Evolutionary conservation across 2,888 invertebrate genomes (phyloP), one percentile per base, ranked within the genome.

Genomic region (Andrena marginata): DNA sequence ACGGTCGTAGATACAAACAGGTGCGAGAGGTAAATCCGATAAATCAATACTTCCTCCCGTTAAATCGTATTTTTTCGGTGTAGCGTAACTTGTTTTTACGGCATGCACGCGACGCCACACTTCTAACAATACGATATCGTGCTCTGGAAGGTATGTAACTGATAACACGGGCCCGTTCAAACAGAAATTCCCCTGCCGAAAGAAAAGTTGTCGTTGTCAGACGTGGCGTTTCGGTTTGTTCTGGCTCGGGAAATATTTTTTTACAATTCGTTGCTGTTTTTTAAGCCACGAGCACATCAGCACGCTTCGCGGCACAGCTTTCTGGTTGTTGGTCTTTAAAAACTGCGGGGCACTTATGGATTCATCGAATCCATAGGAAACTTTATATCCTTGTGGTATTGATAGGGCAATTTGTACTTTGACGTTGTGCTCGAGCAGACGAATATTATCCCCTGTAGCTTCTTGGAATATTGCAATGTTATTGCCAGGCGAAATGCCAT

Each of bases 21-120:
- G 23, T 59, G 60, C 5, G 31, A 60, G 31, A 60, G 60, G 62
- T 72, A 62, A 71, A 72, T 77, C 77, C 72, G 72, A 82, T 75
- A 79, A 82, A 82, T 70, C 74, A 74, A 82, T 82, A 75, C 72
- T 76, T 60, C 68, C 76, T 76, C 64, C 71, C 56, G 51, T 49
- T 73, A 65, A 83, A 77, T 83, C 83, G 65, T 73, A 67, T 64
- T 65, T 83, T 73, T 81, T 42, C 59, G 31, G 62, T 20, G 51
- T 8, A 51, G 54, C 67, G 67, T 68, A 68, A 65, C 68, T 63
- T 63, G 74, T 79, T 82, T 65, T 54, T 65, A 59, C 54, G 35
- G 62, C 6, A 26, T 54, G 23, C 23, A 48, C 64, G n/a, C 26
- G 67, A 63, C 63, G 8, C 20, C 26, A 60, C 75, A 26, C 3